phyloP scores from a whole-genome alignment of 2,797 vertebrate genomes.

The Eremophila alpestris region DNA sequence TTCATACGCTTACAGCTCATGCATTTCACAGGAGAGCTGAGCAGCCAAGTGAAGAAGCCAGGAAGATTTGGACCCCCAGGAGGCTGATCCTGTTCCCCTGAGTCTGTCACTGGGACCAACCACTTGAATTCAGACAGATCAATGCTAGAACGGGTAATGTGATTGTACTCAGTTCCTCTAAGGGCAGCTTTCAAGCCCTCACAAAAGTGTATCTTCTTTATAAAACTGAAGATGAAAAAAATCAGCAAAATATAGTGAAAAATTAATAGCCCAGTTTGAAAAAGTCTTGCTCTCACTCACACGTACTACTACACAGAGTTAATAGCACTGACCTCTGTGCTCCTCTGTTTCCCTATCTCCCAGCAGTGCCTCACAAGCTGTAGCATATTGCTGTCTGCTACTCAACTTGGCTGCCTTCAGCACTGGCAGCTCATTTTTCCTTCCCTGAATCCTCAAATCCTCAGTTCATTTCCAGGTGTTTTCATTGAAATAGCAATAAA shows the following conservation, averaged over 20 bases:
- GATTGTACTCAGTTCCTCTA: background rate
- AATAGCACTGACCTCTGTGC: constrained; percentile 40
- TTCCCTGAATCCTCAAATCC: background rate
- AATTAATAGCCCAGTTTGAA: background rate
- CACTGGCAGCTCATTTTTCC: background rate
- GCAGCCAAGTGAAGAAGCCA: background rate
- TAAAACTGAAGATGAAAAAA: constrained; percentile 3
- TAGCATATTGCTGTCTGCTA: background rate
- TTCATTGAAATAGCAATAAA: background rate
- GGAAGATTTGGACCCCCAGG: background rate
- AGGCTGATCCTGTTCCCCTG: background rate
- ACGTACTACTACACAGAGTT: background rate
- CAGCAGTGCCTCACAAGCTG: background rate
- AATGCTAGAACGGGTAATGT: background rate
- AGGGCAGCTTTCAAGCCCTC: background rate
- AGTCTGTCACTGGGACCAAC: background rate
- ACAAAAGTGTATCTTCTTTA: background rate
- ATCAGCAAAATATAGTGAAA: constrained; percentile 4
- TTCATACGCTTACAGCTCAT: background rate
- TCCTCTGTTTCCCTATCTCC: constrained; percentile 1
- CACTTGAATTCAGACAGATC: background rate
- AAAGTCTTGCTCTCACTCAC: background rate
- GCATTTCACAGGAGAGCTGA: background rate
- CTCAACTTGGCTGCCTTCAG: background rate
- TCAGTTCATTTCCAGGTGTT: background rate